Percentiles rank a stretch among this genome's conserved stretches.
Conservation (phyloP, 2,797 vertebrate species). For the Danio choprae region DNA sequence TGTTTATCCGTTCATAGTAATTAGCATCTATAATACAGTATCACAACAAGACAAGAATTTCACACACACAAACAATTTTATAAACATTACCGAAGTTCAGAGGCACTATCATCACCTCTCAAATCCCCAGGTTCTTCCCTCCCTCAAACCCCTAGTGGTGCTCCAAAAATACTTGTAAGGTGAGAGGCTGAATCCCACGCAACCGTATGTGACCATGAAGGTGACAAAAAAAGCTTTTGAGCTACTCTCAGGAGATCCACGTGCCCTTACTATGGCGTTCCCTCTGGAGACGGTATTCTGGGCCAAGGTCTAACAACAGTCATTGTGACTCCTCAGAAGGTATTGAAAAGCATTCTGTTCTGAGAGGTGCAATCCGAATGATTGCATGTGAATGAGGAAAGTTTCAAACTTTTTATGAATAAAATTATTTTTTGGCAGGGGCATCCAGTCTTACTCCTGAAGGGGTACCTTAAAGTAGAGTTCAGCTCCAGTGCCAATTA, state of each 20-base stretch:
- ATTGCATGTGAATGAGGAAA: background rate
- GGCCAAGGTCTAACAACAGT: slow-evolving; percentile 37
- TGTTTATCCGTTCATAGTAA: slow-evolving; percentile 3
- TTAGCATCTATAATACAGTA: background rate
- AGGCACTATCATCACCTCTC: slow-evolving; percentile 9
- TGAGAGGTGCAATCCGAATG: background rate
- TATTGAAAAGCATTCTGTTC: background rate
- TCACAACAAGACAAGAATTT: background rate
- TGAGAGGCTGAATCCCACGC: background rate
- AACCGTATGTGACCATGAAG: slow-evolving; percentile 30
- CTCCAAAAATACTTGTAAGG: slow-evolving; percentile 15
- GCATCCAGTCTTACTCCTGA: background rate
- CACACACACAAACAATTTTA: background rate
- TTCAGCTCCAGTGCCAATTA: background rate
- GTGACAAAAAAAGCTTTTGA: slow-evolving; percentile 7
- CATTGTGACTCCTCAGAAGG: slow-evolving; percentile 3
- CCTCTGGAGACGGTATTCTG: slow-evolving; percentile 25
- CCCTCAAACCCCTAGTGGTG: slow-evolving; percentile 8
- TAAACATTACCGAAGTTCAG: slow-evolving; percentile 22
- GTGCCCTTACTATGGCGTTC: background rate
- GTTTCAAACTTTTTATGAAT: background rate
- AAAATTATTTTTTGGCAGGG: slow-evolving; percentile 57
- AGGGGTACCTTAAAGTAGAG: background rate
- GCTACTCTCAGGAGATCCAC: background rate
- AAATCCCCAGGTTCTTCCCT: slow-evolving; percentile 22